Base-by-base conservation (phyloP, 2,888 invertebrate genomes). In the Melinaea menophilus region DNA sequence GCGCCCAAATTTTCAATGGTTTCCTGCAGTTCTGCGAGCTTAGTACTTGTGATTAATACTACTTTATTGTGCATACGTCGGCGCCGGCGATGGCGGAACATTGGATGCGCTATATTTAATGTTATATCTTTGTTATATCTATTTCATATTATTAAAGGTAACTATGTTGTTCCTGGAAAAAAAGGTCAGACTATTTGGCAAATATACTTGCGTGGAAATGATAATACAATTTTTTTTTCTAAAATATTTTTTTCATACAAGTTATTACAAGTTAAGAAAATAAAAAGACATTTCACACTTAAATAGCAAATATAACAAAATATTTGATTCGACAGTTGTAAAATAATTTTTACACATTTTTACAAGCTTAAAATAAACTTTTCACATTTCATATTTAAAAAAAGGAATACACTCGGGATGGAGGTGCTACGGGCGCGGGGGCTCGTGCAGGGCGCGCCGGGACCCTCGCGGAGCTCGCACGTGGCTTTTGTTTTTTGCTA, bases 1-100 rank as follows among this genome's bases (percentile, higher is more conserved):
- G 87, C 82, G 82, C 83, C 89, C 74, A 87, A 88, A 90, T 87
- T 90, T 89, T 88, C 88, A 88, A 88, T 88, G 89, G 85, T 86
- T 86, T 84, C 84, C 79, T 80, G 78, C 81, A 82, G 79, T 81
- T 80, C 58, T 75, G 73, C 74, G 66, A 67, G 66, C 64, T 64
- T 68, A 69, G 62, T 64, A 62, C 62, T 63, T 61, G 64, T 69
- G 55, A 61, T 62, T 68, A 58, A 69, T 66, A 61, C 65, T 51
- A 59, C 57, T 62, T 58, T 48, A 31, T 61, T 68, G 55, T 62
- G 59, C 63, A 61, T 65, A 60, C 61, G 65, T 61, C 46, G 35
- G 48, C 45, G 56, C 45, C 63, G 54, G 37, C 51, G 48, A 55
- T 41, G 34, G 48, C 5, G 5, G 37, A 37, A 61, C 56, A 5